Evolutionary conservation across 2,888 invertebrate genomes (phyloP), one percentile per base, ranked within the genome.

Genomic region (Spatulosminthurus flaviceps): DNA sequence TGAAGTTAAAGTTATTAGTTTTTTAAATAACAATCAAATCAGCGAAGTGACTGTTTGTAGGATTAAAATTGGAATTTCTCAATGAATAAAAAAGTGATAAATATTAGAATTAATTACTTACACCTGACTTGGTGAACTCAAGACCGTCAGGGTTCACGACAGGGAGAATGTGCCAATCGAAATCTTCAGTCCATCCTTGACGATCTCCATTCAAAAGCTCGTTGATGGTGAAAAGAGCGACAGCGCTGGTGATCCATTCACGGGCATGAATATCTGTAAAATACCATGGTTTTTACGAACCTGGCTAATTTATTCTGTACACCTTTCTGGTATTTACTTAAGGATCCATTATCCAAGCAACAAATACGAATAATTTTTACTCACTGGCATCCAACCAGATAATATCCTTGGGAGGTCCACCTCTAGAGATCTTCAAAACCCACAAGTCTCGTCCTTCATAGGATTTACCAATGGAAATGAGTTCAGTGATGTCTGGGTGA

Each of bases 81-180:
- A n/a, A n/a, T n/a, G n/a, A n/a, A n/a, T n/a, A n/a, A n/a, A n/a
- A n/a, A n/a, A n/a, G n/a, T n/a, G n/a, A n/a, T n/a, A n/a, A n/a
- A n/a, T n/a, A 19, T 11, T 51, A 11, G n/a, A 51, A 51, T 19
- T n/a, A n/a, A n/a, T n/a, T n/a, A n/a, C 22, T 64, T 75, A 79
- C 79, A 67, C n/a, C 67, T 21, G 66, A 64, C 16, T 61, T 92
- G 0, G 92, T 90, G 85, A 91, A 92, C 0, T 86, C 89, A 86
- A 92, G 93, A 13, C 93, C 93, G 88, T 94, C 93, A 42, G 93
- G 93, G 87, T 94, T 94, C 1, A 85, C 82, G 0, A 92, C 91
- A 0, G 94, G 93, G 79, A 94, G 89, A 81, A 94, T 89, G 86
- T 93, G 92, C 93, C 93, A 94, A 84, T 93, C 92, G 82, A 92